Evolutionary conservation across 2,113 vertebrate genomes (phyloP), one percentile per base, ranked within the genome.

Genomic region (Dasypus novemcinctus): DNA sequence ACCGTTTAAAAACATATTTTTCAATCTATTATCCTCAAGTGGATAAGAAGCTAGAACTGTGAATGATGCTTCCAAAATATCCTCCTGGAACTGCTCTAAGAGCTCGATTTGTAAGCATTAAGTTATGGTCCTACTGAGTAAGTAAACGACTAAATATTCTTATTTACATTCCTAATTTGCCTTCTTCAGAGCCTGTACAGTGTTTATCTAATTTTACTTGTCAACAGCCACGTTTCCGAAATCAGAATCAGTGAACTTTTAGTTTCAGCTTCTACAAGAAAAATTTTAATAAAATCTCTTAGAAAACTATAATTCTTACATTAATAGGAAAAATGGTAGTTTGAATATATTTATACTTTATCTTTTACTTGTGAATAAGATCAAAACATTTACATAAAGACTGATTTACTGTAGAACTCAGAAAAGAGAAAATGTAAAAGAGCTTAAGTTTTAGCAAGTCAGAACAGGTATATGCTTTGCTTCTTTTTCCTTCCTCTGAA

Each of bases 111-210:
- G 2, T 85, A 74, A 83, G 41, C 43, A 90, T 74, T 87, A 21
- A 71, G 25, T 83, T 66, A 95, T 29, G 14, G n/a, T 23, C 66
- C 4, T 79, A 43, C 38, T 72, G 81, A 18, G 57, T 78, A 94
- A 85, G 27, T 85, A 81, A 57, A 85, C 74, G 52, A 68, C 17
- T 59, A 64, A 89, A 74, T 81, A 61, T 63, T 91, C 43, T 76
- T 69, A n/a, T 63, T 86, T 86, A 80, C n/a, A 86, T 68, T 75
- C 68, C 25, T 90, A 82, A 95, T 21, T 93, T 95, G 68, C 59
- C 82, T 87, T 93, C 61, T 90, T 86, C 38, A 68, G 57, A 79
- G 21, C 79, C 21, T n/a, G 7, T 46, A 36, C 69, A 92, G 29
- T 43, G 31, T 7, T 78, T 88, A 52, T 87, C 36, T 59, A 75